A percentile compares a stretch with the other conserved stretches of the same genome.
Conservation (phyloP, 2,113 vertebrate genomes). For the Xiphophorus couchianus region DNA sequence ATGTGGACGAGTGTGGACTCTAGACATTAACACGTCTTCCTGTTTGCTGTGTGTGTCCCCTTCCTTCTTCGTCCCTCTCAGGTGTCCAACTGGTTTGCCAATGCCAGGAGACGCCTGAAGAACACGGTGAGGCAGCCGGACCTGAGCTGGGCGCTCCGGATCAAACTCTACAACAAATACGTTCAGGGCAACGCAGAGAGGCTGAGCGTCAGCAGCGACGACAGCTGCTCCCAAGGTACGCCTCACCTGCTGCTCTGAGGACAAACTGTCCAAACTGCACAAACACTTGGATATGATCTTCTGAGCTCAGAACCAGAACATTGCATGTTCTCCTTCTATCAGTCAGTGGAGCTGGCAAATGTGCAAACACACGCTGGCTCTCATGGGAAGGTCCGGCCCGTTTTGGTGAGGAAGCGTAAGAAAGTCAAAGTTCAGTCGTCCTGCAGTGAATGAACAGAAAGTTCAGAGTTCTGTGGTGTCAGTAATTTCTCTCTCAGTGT, state of each 20-base stretch:
- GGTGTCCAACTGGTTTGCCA: conserved; percentile 99
- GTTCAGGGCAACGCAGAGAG: conserved; percentile 90
- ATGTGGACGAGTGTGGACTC: conserved; percentile 48
- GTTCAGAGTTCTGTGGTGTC: conserved; percentile 59
- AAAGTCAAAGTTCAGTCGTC: conserved; percentile 35
- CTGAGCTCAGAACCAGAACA: not conserved
- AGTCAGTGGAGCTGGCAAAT: not conserved
- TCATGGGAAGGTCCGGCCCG: conserved; percentile 12
- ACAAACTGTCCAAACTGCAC: not conserved
- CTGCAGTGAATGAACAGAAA: conserved; percentile 45
- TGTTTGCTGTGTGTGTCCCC: conserved; percentile 21
- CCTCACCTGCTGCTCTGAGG: too few species aligned
- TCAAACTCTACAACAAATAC: conserved; percentile 98
- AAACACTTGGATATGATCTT: conserved; percentile 9
- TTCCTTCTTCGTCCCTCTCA: conserved; percentile 55
- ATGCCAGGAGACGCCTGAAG: conserved; percentile 96
- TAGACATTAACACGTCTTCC: conserved; percentile 50
- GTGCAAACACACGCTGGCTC: conserved; percentile 18
- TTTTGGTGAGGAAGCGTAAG: conserved; percentile 26
- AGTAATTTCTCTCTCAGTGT: conserved; percentile 68
- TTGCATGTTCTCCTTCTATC: not conserved
- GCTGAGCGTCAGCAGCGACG: conserved; percentile 96
- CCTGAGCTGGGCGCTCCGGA: conserved; percentile 97
- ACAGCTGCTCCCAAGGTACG: conserved; percentile 95
- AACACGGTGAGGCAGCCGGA: conserved; percentile 98